Percentiles rank a stretch among this genome's conserved stretches.
phyloP scores from a whole-genome alignment of 1,140 invertebrate species.

The Melanaphis sacchari region DNA sequence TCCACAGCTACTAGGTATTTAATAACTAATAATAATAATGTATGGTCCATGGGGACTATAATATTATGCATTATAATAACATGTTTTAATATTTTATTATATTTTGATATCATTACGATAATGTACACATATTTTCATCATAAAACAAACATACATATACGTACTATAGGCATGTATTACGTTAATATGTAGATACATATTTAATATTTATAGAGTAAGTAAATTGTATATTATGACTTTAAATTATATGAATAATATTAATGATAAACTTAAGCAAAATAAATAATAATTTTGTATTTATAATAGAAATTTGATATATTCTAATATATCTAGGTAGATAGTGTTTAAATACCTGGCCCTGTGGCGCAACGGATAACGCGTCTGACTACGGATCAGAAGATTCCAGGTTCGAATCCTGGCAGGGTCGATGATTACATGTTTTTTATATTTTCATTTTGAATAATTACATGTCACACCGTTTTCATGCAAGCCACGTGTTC shows the following conservation, averaged over 20 bases:
- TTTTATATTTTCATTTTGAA: not conserved
- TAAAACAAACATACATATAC: not conserved
- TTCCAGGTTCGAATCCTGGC: conserved; percentile 92
- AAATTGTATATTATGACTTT: not conserved
- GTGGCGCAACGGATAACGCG: conserved; percentile 92
- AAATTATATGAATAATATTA: not conserved
- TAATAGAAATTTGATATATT: not conserved
- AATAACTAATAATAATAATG: not conserved
- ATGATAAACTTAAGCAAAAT: not conserved
- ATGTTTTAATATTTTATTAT: not conserved
- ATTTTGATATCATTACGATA: not conserved
- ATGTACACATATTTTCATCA: not conserved
- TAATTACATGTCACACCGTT: not conserved
- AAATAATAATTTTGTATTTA: not conserved
- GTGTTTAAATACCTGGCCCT: conserved; percentile 67
- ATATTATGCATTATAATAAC: not conserved
- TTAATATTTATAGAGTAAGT: not conserved
- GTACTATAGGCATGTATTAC: no score
- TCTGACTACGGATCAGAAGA: conserved; percentile 92
- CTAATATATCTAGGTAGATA: not conserved
- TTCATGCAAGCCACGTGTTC: not conserved
- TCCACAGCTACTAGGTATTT: not conserved
- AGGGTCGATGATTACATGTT: conserved; percentile 67
- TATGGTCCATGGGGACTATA: not conserved
- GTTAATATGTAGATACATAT: no score